phyloP scores from a whole-genome alignment of 2,113 vertebrate species.

The Hypocryptadius cinnamomeus region DNA sequence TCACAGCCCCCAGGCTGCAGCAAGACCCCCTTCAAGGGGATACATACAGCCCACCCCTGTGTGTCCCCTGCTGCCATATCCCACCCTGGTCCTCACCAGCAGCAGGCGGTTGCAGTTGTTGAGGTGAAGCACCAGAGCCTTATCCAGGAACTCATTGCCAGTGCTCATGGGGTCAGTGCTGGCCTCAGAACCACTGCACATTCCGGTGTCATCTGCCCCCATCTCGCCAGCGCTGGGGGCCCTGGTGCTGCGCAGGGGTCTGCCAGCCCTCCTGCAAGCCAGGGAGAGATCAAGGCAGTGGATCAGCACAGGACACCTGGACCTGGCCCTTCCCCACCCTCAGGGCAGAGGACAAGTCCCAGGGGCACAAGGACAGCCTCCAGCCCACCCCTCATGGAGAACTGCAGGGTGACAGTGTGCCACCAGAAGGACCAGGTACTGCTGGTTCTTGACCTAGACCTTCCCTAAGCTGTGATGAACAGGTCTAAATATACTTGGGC shows the following conservation, averaged over 20 bases:
- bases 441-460: neutral
- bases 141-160: constrained; percentile 77
- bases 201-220: neutral
- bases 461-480: neutral
- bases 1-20: neutral
- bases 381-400: neutral
- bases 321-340: neutral
- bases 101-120: constrained; percentile 84
- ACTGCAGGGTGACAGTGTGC: neutral
- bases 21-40: neutral
- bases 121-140: constrained; percentile 82
- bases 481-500: neutral
- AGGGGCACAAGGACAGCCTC: neutral
- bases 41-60: neutral
- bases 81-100: constrained; percentile 73
- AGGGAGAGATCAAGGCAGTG: neutral
- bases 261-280: constrained; percentile 49
- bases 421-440: neutral
- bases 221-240: neutral
- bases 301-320: neutral
- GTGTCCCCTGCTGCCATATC: neutral
- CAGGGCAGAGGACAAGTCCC: neutral
- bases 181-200: constrained; percentile 58
- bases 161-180: constrained; percentile 78
- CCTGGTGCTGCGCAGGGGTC: neutral